Evolutionary conservation across 2,797 vertebrate genomes (phyloP).

Genomic region (Fratercula arctica): DNA sequence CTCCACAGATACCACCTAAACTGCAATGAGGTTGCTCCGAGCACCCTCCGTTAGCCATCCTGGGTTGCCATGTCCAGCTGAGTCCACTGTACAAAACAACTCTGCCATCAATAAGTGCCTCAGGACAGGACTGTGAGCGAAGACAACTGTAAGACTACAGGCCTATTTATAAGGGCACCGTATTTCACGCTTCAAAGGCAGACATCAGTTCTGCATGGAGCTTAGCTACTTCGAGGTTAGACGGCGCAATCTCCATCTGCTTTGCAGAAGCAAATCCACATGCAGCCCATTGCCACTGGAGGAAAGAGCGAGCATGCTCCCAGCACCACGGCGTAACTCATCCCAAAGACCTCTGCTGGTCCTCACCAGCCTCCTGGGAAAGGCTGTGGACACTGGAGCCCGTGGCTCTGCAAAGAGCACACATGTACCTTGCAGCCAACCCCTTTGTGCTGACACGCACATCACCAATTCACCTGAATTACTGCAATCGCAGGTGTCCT

Average conservation of each 20-base stretch:
- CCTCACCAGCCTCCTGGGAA: not conserved
- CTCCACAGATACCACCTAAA: not conserved
- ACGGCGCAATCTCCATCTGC: not conserved
- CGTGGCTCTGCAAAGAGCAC: not conserved
- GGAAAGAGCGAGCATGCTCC: not conserved
- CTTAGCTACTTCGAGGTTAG: not conserved
- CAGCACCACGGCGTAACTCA: fast-evolving
- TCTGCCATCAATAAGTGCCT: not conserved
- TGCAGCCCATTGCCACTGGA: not conserved
- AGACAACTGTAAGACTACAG: not conserved
- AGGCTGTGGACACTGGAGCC: not conserved
- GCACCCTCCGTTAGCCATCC: not conserved
- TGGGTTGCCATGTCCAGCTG: not conserved
- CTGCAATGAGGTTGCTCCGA: fast-evolving
- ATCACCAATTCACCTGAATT: not conserved
- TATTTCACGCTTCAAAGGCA: not conserved
- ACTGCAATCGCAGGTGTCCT: not conserved
- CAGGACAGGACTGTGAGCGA: not conserved
- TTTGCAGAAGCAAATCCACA: not conserved
- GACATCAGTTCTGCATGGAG: not conserved
- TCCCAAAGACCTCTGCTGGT: not conserved
- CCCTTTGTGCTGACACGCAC: not conserved
- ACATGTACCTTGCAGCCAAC: fast-evolving
- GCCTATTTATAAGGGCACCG: not conserved
- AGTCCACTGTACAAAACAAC: not conserved